Evolutionary conservation across 35 echinoderm and acorn worm genomes (phyloP), one percentile per base, ranked within the genome.

Genomic region (Strongylocentrotus purpuratus): DNA sequence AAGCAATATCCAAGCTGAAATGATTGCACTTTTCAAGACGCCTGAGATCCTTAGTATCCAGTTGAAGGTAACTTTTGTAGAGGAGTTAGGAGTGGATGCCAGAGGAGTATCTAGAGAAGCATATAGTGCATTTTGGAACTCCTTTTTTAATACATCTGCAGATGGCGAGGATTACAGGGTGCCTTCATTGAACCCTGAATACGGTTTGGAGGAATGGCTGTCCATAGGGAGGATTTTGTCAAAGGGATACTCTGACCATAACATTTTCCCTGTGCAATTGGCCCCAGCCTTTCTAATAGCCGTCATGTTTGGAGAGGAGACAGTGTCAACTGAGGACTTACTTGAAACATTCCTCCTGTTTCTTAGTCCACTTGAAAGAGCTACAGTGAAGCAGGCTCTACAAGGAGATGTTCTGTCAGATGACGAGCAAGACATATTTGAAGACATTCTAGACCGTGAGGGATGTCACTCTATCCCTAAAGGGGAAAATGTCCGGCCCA

Each of bases 111-210:
- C 95, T 25, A 15, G 95, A 47, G 92, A 96, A 25, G 94, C 96
- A 25, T 96, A 94, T 89, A 61, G 71, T 78, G 93, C 91, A 5
- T 96, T 96, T 94, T 96, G 92, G 95, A 61, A 86, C 70, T 65
- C 85, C 70, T 96, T 96, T 47, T 96, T 96, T 33, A 46, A 33
- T 17, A 52, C 52, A 25, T 48, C 61, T 20, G 33, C 95, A 52
- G 18, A 48, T 28, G 95, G 95, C 20, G 95, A 96, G 55, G 87
- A 22, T 4, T 65, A 86, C 32, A 78, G 95, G 46, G 95, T 96
- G 2, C 92, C 92, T 3, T 41, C 59, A 15, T 70, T 96, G 7
- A 46, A 46, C 28, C 31, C 95, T 12, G 65, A 96, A 9, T 96
- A 94, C n/a, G 92, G 61, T 3, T 46, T 15, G 32, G 48, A 95